phyloP scores from a whole-genome alignment of 1,140 invertebrate genomes.

The Pseudachorutes palmiensis region DNA sequence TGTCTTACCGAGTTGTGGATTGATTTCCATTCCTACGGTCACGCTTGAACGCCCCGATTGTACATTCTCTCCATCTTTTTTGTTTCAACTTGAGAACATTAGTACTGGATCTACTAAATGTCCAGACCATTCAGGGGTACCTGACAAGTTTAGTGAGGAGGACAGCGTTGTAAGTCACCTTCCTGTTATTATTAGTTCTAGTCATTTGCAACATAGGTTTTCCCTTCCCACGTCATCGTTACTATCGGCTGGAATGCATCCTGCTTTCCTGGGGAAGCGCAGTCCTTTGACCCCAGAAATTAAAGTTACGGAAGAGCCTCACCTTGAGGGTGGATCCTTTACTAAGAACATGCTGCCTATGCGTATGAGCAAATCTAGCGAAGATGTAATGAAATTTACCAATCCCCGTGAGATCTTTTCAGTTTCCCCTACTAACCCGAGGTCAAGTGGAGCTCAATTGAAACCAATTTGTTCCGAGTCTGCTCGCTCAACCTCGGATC shows the following conservation, averaged over 20 bases:
- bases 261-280: slow-evolving; percentile 4
- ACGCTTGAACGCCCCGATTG: slow-evolving; percentile 11
- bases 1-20: slow-evolving; percentile 33
- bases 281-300: background rate
- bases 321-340: background rate
- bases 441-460: slow-evolving; percentile 1
- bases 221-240: background rate
- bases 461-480: slow-evolving; percentile 5
- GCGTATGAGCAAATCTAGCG: slow-evolving; percentile 2
- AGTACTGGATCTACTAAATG: no score
- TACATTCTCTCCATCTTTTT: slow-evolving; percentile 21
- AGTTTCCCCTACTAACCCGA: no score
- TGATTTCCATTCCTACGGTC: slow-evolving; percentile 21
- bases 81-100: slow-evolving; percentile 22
- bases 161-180: no score
- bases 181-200: no score
- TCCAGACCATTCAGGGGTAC: no score
- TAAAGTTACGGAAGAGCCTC: background rate
- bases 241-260: background rate
- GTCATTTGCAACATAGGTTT: background rate
- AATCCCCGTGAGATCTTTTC: slow-evolving; percentile 1
- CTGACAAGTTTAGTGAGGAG: no score
- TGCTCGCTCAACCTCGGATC: slow-evolving; percentile 27
- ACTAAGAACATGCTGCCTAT: background rate
- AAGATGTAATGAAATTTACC: background rate